A percentile compares a stretch with the other conserved stretches of the same genome.
These are phyloP conservation scores for Neopipo cinnamomea DNA, from an alignment of 2,113 vertebrate species.

Conservation along the genomic window DNA sequence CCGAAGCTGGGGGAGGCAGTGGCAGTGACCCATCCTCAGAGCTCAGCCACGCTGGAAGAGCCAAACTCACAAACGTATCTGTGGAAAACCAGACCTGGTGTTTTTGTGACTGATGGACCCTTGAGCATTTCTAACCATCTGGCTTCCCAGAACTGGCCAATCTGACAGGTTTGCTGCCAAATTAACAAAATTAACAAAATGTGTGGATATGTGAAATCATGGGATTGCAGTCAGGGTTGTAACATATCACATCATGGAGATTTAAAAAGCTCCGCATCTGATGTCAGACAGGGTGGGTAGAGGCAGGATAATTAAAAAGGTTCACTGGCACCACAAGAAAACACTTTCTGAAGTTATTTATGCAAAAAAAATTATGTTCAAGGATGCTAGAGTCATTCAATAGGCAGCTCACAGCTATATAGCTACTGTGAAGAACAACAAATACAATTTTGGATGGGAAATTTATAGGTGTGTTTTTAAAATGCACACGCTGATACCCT, in stretches of 20 bases:
- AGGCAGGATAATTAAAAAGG: not conserved
- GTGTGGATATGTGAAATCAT: not conserved
- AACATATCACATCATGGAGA: not conserved
- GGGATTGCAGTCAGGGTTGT: not conserved
- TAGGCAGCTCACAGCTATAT: not conserved
- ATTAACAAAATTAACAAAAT: not conserved
- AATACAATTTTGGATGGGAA: not conserved
- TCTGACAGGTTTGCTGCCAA: not conserved
- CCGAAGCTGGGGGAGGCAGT: accelerated
- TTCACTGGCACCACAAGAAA: not conserved
- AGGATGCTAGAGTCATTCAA: not conserved
- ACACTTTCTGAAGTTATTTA: not conserved
- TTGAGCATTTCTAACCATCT: not conserved
- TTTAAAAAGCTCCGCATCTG: not conserved
- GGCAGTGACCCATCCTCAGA: accelerated
- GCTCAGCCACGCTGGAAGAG: accelerated
- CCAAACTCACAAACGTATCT: not conserved
- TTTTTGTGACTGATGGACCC: not conserved
- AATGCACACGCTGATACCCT: not conserved
- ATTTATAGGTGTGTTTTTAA: not conserved
- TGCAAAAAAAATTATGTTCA: not conserved
- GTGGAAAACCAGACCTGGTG: not conserved
- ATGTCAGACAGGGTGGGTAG: not conserved
- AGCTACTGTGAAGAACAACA: not conserved
- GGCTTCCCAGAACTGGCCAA: not conserved